Evolutionary conservation across 2,113 vertebrate species (phyloP), one percentile per base, ranked within the genome.

Genomic region (Tachycineta bicolor): DNA sequence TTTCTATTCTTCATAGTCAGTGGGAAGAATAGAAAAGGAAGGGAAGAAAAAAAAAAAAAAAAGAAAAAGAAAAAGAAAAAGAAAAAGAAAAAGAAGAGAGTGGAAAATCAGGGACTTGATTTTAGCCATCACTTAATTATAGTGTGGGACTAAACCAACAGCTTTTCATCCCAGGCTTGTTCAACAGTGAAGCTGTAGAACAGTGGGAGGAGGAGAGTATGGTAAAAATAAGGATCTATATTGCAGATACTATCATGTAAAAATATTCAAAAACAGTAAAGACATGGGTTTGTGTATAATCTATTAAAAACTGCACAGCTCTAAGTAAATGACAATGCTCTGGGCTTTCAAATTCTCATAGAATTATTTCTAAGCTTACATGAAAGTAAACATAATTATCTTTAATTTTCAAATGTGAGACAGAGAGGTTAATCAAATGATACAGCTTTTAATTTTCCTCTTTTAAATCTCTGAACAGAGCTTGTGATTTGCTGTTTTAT

Each of bases 371-470:
- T 78, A 50, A 41, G 50, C 29, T 92, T 87, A 88, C 64, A 63
- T 67, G 78, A 76, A 92, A 94, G 49, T 39, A 67, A 88, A 73
- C 37, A 69, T 93, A 59, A 82, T 95, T 94, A 87, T 82, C 47
- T 80, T 93, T 90, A 86, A 60, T 96, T 96, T 90, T 87, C 79
- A 89, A 39, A 77, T 60, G 53, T 71, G 78, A 90, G 59, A 79
- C 73, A 86, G 26, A 49, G 68, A 92, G 70, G 84, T 91, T 95
- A 94, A 96, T 91, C 88, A 91, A 90, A 90, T 53, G 19, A 70
- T 53, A 21, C 34, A 70, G 79, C 75, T 94, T 92, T 95, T 93
- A 47, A 89, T 96, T 93, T 93, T 29, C 37, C 39, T 10, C 34
- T 80, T 80, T 83, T 59, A 64, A 95, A 80, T 79, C 33, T 93